Conservation (phyloP, 2,113 vertebrate genomes). For the Sardina pilchardus region DNA sequence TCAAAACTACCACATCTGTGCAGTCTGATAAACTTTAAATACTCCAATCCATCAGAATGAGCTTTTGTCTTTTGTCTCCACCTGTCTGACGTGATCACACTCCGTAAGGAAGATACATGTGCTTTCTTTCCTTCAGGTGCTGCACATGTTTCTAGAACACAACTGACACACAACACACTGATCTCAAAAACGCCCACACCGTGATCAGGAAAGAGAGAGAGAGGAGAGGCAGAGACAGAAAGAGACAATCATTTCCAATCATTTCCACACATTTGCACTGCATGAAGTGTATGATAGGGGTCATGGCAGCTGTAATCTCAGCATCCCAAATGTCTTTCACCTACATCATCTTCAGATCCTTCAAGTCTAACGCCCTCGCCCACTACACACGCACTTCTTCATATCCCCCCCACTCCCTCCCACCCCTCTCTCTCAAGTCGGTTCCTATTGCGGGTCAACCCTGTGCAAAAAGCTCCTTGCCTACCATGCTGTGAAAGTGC, state of each 20-base stretch:
- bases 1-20: neutral
- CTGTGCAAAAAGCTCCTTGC: neutral
- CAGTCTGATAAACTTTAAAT: neutral
- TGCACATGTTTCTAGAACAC: neutral
- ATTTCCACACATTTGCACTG: neutral
- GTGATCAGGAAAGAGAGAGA: neutral
- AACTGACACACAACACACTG: neutral
- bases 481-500: neutral
- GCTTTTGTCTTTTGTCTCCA: neutral
- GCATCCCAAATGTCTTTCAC: neutral
- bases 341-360: neutral
- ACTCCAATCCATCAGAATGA: too few relatives aligned
- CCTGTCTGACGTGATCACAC: neutral
- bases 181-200: neutral
- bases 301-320: neutral
- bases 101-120: neutral
- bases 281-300: neutral
- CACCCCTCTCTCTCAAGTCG: neutral
- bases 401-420: neutral
- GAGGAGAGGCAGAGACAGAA: too few relatives aligned
- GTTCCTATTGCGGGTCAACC: neutral
- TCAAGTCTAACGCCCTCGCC: neutral
- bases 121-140: neutral
- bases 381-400: neutral
- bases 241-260: neutral